Percentiles rank a stretch among this genome's conserved stretches.
Conservation (phyloP, 2,888 invertebrate genomes). For the Agrochola macilenta region DNA sequence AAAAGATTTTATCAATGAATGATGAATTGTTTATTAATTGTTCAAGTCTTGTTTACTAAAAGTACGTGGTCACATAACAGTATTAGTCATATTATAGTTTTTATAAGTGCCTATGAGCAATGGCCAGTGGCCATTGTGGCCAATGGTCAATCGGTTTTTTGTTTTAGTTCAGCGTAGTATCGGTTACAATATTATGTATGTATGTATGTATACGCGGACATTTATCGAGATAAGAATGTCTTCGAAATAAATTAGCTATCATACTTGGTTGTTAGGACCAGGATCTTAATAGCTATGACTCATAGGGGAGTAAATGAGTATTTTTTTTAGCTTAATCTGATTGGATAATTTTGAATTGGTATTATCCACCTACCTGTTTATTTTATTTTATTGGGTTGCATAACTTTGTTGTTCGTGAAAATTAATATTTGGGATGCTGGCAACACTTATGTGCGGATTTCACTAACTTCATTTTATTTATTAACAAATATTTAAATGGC, state of each 20-base stretch:
- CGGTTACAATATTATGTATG: conserved; percentile 51
- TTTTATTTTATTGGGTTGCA: too few species aligned
- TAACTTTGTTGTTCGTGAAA: not conserved
- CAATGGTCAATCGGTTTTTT: conserved; percentile 73
- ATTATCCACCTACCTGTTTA: too few species aligned
- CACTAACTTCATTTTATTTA: not conserved
- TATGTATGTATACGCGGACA: conserved; percentile 19
- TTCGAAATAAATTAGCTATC: conserved; percentile 40
- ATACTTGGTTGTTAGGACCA: conserved; percentile 18
- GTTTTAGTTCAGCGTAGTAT: conserved; percentile 39
- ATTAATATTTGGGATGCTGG: not conserved
- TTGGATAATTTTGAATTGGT: not conserved
- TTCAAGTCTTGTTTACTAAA: not conserved
- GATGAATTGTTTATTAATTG: not conserved
- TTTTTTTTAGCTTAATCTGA: not conserved
- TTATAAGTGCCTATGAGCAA: conserved; percentile 76
- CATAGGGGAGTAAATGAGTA: not conserved
- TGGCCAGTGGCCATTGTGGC: conserved; percentile 68
- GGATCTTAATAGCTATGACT: conserved; percentile 8
- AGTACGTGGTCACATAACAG: conserved; percentile 62
- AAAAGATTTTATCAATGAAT: too few species aligned
- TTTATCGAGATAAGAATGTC: conserved; percentile 41
- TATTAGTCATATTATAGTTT: conserved; percentile 75
- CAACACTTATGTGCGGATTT: not conserved
- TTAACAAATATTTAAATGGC: not conserved